Evolutionary conservation across 2,888 invertebrate genomes (phyloP).

Genomic region (Trimorus sp.): DNA sequence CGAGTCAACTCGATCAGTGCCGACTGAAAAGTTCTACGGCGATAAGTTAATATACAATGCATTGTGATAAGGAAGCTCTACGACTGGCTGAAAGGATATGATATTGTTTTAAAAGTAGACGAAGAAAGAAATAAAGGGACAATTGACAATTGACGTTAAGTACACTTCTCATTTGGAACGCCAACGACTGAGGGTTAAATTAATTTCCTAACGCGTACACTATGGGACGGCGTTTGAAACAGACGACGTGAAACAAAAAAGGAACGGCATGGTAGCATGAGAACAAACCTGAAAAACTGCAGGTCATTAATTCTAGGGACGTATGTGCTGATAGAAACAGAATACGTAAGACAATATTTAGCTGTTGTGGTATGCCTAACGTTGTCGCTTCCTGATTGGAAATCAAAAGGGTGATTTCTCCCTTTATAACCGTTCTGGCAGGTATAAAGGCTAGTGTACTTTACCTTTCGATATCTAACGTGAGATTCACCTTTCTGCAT

Average conservation of each 20-base stretch:
- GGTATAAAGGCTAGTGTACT: slow-evolving; percentile 46
- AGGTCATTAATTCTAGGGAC: slow-evolving; percentile 4
- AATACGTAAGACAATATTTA: slow-evolving; percentile 45
- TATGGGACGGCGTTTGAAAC: not conserved
- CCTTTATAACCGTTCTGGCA: slow-evolving; percentile 44
- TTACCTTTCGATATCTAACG: slow-evolving; percentile 17
- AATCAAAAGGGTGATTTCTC: slow-evolving; percentile 47
- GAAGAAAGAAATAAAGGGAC: not conserved
- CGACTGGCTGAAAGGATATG: slow-evolving; percentile 35
- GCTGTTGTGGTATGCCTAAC: slow-evolving; percentile 33
- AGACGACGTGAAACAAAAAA: not conserved
- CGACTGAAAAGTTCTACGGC: slow-evolving; percentile 46
- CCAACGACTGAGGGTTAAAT: too few relatives aligned
- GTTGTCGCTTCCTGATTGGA: slow-evolving; percentile 39
- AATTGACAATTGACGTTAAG: too few relatives aligned
- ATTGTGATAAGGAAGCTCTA: slow-evolving; percentile 20
- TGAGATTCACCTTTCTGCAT: slow-evolving; percentile 6
- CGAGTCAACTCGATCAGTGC: slow-evolving; percentile 55
- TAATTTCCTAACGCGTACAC: too few relatives aligned
- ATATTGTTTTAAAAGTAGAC: slow-evolving; percentile 11
- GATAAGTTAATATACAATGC: slow-evolving; percentile 51
- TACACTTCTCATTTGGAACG: too few relatives aligned
- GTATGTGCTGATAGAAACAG: slow-evolving; percentile 8
- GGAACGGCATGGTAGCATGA: too few relatives aligned
- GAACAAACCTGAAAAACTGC: too few relatives aligned